These are phyloP conservation scores for Pedetes capensis DNA, from an alignment of 2,113 vertebrate genomes.

Conservation along the genomic window DNA sequence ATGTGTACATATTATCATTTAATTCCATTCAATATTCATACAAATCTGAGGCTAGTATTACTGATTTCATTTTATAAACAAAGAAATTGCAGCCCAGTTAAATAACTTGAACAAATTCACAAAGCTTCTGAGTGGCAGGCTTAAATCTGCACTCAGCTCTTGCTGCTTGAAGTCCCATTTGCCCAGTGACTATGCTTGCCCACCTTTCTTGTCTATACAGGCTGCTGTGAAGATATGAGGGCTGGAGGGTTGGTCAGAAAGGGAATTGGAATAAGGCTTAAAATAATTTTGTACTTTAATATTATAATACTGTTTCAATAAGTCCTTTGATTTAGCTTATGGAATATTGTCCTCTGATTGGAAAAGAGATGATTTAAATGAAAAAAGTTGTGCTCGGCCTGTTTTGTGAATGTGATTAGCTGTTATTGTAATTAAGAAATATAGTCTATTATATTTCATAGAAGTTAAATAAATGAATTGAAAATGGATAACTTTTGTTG, in stretches of 20 bases:
- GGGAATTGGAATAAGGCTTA: neutral
- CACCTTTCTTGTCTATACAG: neutral
- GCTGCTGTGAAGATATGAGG: fast-evolving
- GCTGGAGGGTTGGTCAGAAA: neutral
- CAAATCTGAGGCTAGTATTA: neutral
- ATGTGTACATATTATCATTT: neutral
- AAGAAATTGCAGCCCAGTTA: neutral
- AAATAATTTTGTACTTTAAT: neutral
- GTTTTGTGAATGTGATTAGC: neutral
- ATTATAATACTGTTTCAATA: neutral
- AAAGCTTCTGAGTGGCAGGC: neutral
- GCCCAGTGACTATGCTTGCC: neutral
- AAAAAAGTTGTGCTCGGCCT: neutral
- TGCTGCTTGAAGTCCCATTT: neutral
- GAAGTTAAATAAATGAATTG: neutral
- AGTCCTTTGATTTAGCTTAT: neutral
- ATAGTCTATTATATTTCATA: neutral
- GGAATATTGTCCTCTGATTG: neutral
- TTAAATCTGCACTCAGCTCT: neutral
- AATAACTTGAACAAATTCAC: neutral
- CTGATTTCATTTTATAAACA: neutral
- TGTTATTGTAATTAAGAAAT: neutral
- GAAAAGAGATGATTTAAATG: neutral
- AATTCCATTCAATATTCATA: neutral
- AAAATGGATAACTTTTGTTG: neutral